Base-by-base conservation (phyloP, 2,888 invertebrate species). In the Xestia xanthographa region DNA sequence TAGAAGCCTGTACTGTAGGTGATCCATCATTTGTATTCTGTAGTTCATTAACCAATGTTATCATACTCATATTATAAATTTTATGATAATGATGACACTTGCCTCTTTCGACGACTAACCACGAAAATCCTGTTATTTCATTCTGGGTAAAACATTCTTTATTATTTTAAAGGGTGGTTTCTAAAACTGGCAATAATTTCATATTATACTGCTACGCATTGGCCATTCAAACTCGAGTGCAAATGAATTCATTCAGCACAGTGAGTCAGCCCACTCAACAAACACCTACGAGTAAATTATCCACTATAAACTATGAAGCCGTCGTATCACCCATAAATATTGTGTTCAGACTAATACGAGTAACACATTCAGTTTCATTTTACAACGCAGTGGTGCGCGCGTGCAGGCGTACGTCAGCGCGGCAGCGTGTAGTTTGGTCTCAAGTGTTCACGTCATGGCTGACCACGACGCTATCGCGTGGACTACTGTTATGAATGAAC, bases 361-460 rank as follows among this genome's bases (percentile, higher is more conserved):
- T 34, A 79, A 62, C 34, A 22, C 60, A 56, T 63, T 56, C 26
- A 43, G 26, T 83, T 70, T 48, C 50, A 48, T 53, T 29, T 17
- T 4, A 3, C 14, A n/a, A 58, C 45, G 65, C 82, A 68, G 41
- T 22, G 20, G 56, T 11, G 11, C 50, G 65, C 68, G 81, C 20
- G 48, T 72, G 68, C 76, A 58, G 22, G 5, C 2, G n/a, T 48
- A 50, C 74, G 80, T 80, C 66, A 63, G 62, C 43, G 72, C 80
- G 50, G 48, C 58, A 66, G 50, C 41, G 22, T 48, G 26, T 43
- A 26, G n/a, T 14, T 17, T 0, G n/a, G n/a, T 65, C 34, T 70
- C 58, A 58, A 84, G 79, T 79, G 71, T 2, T 5, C 41, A 22
- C 80, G 66, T 80, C 84, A 79, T 26, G 38, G 6, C 45, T n/a